These are phyloP conservation scores for Varecia variegata DNA, from an alignment of 2,797 vertebrate species.

Conservation along the genomic window DNA sequence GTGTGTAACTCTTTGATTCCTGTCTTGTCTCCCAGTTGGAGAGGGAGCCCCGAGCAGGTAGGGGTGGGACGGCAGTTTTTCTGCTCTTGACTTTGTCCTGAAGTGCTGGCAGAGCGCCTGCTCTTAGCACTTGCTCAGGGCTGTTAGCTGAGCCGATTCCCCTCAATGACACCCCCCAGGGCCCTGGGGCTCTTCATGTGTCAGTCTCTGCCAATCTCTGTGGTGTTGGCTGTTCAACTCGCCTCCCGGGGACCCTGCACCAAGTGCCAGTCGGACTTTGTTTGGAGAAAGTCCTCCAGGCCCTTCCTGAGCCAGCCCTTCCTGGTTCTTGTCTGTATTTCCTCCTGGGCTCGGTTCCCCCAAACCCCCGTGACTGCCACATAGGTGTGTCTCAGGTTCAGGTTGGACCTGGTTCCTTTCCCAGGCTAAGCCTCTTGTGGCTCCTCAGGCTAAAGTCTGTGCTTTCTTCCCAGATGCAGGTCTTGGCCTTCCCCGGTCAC, in stretches of 20 bases:
- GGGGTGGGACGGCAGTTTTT: fast-evolving
- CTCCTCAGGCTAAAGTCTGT: neutral
- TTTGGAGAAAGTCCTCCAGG: neutral
- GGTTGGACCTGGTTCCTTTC: neutral
- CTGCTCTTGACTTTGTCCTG: neutral
- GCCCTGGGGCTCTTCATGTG: neutral
- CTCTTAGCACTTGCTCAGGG: fast-evolving
- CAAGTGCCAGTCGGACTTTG: fast-evolving
- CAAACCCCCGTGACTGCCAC: neutral
- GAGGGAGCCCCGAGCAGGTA: neutral
- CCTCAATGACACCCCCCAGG: fast-evolving
- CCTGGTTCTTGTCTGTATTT: neutral
- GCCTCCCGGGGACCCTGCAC: neutral
- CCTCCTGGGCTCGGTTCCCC: fast-evolving
- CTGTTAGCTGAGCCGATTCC: fast-evolving
- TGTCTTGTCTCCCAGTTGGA: neutral
- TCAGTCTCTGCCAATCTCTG: neutral
- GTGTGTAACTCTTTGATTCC: neutral
- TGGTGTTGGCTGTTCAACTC: neutral
- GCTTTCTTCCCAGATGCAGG: neutral
- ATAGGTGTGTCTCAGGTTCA: neutral
- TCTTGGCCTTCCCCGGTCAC: fast-evolving
- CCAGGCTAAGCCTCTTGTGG: neutral
- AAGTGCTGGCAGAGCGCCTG: too few species aligned
- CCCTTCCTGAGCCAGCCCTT: neutral